Base-by-base conservation (phyloP, 2,888 invertebrate genomes). In the Drosophila pseudotakahashii region DNA sequence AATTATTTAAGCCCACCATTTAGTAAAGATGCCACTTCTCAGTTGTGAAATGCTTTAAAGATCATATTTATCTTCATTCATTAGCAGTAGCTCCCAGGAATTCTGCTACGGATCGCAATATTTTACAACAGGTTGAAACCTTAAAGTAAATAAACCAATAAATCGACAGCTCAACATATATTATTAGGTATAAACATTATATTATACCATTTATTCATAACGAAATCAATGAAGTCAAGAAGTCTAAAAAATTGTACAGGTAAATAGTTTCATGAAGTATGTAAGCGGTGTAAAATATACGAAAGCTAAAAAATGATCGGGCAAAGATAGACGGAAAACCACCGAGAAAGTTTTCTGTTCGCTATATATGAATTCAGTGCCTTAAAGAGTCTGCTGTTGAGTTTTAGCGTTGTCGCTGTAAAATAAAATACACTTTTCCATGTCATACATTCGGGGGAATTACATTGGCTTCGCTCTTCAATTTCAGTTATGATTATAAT, bases 401-500 rank as follows among this genome's bases (percentile, higher is more conserved):
- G 42, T 41, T 42, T 42, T 42, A 16, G 39, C 36, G 50, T 36
- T 36, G 50, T 51, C 51, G 36, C 36, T 51, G 34, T 36, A n/a
- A 51, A 36, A 3, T 23, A 23, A 51, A 51, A 51, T 36, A 44
- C 44, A 44, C 55, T 34, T 54, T 11, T 55, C 44, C 54, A 61
- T 54, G 30, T 37, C 47, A 57, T 26, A 45, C 47, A 58, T 48
- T 58, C 34, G 14, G 59, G 59, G 26, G 32, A 36, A 36, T 59
- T 48, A 42, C 47, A 42, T 59, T 59, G 48, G 59, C 62, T 62
- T 62, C 57, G 41, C 45, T 58, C 14, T 41, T 34, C 23, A 36
- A 42, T 79, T 75, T 66, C 58, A 63, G 85, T 73, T 67, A 63
- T 67, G 75, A 67, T 76, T 74, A 72, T 73, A 52, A 58, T 48